Base-by-base conservation (phyloP, 2,888 invertebrate genomes). In the Acleris literana region DNA sequence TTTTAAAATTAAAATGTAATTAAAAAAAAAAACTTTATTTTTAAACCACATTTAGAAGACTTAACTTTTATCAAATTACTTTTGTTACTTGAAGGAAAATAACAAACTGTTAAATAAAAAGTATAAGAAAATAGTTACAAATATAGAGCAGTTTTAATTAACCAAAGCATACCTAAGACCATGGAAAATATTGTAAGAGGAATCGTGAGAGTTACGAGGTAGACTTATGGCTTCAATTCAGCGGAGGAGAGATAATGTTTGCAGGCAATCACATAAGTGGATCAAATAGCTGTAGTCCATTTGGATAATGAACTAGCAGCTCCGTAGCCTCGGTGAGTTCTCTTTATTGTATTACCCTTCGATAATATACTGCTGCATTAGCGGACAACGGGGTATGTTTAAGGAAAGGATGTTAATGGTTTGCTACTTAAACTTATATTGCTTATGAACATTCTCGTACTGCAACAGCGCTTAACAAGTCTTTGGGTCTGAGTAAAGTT, bases 191-290 rank as follows among this genome's bases (percentile, higher is more conserved):
- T 86, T 84, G 87, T 88, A 83, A 86, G 87, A 78, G 81, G 73
- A 66, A 57, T 66, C 82, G 78, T 78, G 85, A 86, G 87, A 90
- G 87, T 89, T 92, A 90, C 90, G 88, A 87, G 87, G 86, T 88
- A 90, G 88, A 92, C 90, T 89, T 91, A 92, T 90, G 86, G 89
- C 84, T 86, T 86, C 87, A 87, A 91, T 92, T 91, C 91, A 83
- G 84, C 81, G 79, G 82, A 87, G 80, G 81, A 90, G 86, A 92
- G 91, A 91, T 92, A 92, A 92, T 91, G 89, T 87, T 90, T 88
- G 88, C 90, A 91, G 88, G 91, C 92, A 92, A 92, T 92, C 92
- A 88, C 91, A 92, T 91, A 92, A 92, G 92, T 92, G 92, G 91
- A 92, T 92, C 91, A 92, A 91, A 92, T 92, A 92, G 90, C 89